phyloP scores from a whole-genome alignment of 2,113 vertebrate genomes.

The Psilopogon haemacephalus region DNA sequence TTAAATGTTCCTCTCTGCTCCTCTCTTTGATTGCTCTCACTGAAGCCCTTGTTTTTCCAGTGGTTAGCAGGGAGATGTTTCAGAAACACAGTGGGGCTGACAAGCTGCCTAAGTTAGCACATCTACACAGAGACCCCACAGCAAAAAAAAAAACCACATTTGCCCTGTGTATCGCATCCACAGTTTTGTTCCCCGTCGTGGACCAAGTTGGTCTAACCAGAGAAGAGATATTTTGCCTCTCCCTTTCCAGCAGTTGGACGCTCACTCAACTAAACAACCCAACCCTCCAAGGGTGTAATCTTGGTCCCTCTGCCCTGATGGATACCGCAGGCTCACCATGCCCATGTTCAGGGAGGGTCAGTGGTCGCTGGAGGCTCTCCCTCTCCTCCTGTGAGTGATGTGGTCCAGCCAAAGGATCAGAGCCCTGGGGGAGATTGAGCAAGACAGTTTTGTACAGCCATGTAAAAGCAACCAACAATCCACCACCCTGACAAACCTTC shows the following conservation, averaged over 20 bases:
- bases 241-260: background rate
- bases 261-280: background rate
- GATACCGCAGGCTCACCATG: accelerated
- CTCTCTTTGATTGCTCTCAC: background rate
- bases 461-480: background rate
- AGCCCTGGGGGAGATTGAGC: background rate
- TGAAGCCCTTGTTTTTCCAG: background rate
- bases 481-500: background rate
- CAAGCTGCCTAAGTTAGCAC: background rate
- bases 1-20: accelerated
- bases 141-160: background rate
- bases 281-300: accelerated
- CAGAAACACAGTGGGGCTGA: background rate
- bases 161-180: background rate
- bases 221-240: background rate
- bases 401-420: background rate
- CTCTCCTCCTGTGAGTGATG: background rate
- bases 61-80: background rate
- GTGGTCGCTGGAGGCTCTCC: background rate
- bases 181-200: accelerated
- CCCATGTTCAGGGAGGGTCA: background rate
- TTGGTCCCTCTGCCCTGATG: background rate
- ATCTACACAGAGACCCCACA: background rate
- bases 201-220: background rate
- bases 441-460: background rate